These are phyloP conservation scores for Cuniculus paca DNA, from an alignment of 2,797 vertebrate species.

Conservation along the genomic window DNA sequence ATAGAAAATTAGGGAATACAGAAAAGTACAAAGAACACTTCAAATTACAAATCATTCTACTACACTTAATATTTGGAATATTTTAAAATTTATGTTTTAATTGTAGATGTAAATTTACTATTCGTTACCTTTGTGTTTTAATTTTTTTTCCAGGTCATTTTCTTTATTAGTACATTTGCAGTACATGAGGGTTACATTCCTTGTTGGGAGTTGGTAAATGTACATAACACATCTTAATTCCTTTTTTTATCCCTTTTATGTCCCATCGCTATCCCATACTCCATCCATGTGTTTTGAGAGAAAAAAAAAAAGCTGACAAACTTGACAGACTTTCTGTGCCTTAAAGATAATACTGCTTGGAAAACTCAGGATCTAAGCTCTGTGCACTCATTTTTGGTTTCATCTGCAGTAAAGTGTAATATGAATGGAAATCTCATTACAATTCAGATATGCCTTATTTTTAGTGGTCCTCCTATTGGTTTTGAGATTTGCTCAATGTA, in stretches of 20 bases:
- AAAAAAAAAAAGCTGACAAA: neutral
- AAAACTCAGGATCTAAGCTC: neutral
- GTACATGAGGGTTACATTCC: neutral
- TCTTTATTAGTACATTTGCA: neutral
- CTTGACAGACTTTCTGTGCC: neutral
- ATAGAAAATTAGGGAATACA: neutral
- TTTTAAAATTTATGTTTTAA: slow-evolving; percentile 1
- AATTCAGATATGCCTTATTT: neutral
- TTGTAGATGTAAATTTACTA: neutral
- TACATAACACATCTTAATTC: neutral
- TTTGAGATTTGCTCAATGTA: slow-evolving; percentile 55
- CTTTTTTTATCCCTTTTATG: neutral
- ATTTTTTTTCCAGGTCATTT: neutral
- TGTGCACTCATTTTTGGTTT: neutral
- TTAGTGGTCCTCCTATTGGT: neutral
- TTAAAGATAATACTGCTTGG: neutral
- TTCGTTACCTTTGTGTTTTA: slow-evolving; percentile 37
- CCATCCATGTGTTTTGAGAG: neutral
- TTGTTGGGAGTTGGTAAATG: neutral
- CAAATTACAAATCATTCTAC: neutral
- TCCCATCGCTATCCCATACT: neutral
- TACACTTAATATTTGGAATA: neutral
- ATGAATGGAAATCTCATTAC: neutral
- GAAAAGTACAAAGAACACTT: neutral
- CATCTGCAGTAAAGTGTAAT: neutral